phyloP scores from a whole-genome alignment of 2,113 vertebrate genomes.

The Illadopsis cleaveri region DNA sequence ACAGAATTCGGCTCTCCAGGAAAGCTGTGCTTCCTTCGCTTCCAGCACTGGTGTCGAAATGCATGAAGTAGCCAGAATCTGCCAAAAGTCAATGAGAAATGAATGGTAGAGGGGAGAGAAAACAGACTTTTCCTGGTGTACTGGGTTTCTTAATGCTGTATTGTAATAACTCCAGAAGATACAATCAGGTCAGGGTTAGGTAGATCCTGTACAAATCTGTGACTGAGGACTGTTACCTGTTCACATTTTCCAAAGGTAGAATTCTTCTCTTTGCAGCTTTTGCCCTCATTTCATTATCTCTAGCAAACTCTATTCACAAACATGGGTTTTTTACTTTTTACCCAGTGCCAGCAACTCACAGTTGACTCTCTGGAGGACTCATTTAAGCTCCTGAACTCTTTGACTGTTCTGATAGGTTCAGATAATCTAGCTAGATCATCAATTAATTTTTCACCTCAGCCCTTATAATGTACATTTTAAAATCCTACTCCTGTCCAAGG shows the following conservation, averaged over 20 bases:
- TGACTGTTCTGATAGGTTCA: not conserved
- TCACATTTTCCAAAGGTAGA: not conserved
- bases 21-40: conserved; percentile 60
- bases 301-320: not conserved
- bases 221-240: not conserved
- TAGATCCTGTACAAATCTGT: not conserved
- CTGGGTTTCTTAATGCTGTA: not conserved
- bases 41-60: conserved; percentile 76
- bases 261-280: not conserved
- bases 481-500: not conserved
- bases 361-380: not conserved
- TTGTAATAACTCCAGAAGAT: not conserved
- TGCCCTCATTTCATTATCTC: not conserved
- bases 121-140: not conserved
- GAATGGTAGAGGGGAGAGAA: not conserved
- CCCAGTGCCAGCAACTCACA: not conserved
- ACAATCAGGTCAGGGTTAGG: not conserved
- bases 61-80: conserved; percentile 92
- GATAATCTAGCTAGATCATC: not conserved
- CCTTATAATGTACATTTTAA: not conserved
- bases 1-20: conserved; percentile 85
- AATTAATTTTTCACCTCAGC: not conserved
- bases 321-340: not conserved
- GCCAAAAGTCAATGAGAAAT: not conserved
- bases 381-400: not conserved